Evolutionary conservation across 2,797 vertebrate genomes (phyloP), one percentile per base, ranked within the genome.

Genomic region (Lepus townsendii): DNA sequence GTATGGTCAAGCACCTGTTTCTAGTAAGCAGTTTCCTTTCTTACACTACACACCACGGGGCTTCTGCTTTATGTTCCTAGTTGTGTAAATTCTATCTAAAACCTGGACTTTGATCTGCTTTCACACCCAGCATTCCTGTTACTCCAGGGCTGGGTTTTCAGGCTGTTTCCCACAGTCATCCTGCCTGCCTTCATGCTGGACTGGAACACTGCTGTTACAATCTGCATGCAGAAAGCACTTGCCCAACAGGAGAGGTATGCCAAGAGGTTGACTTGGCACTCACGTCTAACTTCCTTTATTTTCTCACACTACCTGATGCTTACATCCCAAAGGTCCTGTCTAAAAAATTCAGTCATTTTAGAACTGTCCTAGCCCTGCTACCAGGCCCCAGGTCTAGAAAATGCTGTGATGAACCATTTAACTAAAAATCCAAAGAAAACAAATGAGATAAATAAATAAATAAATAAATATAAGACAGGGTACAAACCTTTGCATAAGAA

Each of bases 281-380:
- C 54, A 80, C 5, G 47, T 47, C 20, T 91, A 77, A 90, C 69
- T 93, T 79, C 87, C 52, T 7, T 35, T 50, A 83, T 57, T 83
- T 94, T 91, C 77, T 83, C 60, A 83, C 30, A 91, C 22, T 57
- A 47, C 19, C 38, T 57, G 27, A 86, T 38, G 57, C 1, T 85
- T 88, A 73, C 4, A 91, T 42, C 24, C 62, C 32, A 62, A 66
- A n/a, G 32, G 69, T 38, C 24, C 30, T 86, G 65, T 42, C 22
- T 93, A 90, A 94, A 95, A 91, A 26, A 17, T 20, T 38, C 22
- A 86, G 13, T 57, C 50, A 73, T 78, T 89, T 77, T 82, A 69
- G 9, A 78, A 78, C 27, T 88, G 35, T 90, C 52, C 32, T 68
- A 93, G 90, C 14, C 14, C 62, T 87, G 20, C 32, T 65, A 50